Base-by-base conservation (phyloP, 2,888 invertebrate species). In the Seira musarum region DNA sequence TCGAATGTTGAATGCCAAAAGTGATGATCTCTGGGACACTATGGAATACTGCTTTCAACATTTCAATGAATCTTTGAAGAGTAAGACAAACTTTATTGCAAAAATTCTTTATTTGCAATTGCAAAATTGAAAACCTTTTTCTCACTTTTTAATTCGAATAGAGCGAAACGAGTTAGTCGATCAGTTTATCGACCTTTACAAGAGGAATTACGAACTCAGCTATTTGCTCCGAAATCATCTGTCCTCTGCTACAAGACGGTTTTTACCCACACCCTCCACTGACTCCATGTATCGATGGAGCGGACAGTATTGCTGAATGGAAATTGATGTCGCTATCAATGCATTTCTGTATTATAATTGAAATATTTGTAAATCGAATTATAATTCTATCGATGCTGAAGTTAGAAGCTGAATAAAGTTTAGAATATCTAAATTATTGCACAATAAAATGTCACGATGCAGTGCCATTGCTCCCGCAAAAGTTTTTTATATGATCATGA, bases 1-100 rank as follows among this genome's bases (percentile, higher is more conserved):
- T 80, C 89, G 90, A 53, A 88, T 92, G 6, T 93, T 93, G 85
- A 90, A 93, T 0, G 84, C 89, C 0, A 91, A 93, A 63, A 93
- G 92, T 83, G 91, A 93, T 85, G 91, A 91, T 78, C 89, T 95
- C 57, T 95, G 95, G 95, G 93, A 93, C 85, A 92, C 92, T 1
- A 87, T 94, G 57, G 88, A 92, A 5, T 89, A 91, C 21, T 93
- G 93, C 2, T 89, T 94, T 22, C 91, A 91, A 77, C 92, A 92
- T 87, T 94, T 93, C 88, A 90, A 92, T 82, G 90, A 90, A 35
- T 90, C 93, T 83, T 89, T 94, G 82, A 92, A 92, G 90, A 92
- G 92, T 92, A 87, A 46, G 5, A 35, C 21, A 1, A 1, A 70
- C n/a, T 63, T 57, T n/a, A n/a, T n/a, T n/a, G n/a, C n/a, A 77